Evolutionary conservation across 2,797 vertebrate species (phyloP).

Genomic region (Tragopan temminckii): DNA sequence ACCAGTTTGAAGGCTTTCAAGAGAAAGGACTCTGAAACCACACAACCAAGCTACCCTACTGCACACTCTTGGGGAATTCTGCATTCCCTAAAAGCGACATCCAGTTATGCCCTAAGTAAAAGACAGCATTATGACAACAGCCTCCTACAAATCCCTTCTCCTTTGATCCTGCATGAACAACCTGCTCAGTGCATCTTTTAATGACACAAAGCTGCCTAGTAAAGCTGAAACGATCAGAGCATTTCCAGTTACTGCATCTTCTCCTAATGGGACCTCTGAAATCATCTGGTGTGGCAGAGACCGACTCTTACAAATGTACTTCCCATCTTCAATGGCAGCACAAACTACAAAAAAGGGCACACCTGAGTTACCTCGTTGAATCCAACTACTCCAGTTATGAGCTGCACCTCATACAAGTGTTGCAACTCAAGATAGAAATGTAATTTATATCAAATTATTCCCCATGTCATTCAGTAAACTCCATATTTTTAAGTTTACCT

Average conservation of each 20-base stretch:
- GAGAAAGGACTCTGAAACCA: not conserved
- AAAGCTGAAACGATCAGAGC: not conserved
- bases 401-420: rapidly evolving
- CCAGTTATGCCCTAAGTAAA: not conserved
- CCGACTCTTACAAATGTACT: not conserved
- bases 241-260: not conserved
- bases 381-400: not conserved
- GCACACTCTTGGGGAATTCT: not conserved
- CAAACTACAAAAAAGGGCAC: not conserved
- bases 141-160: not conserved
- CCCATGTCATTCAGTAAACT: not conserved
- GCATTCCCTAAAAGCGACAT: not conserved
- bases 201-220: not conserved
- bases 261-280: not conserved
- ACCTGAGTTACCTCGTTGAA: rapidly evolving
- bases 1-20: not conserved
- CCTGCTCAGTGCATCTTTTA: not conserved
- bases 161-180: not conserved
- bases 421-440: not conserved
- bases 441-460: not conserved
- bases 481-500: not conserved
- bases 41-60: not conserved
- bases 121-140: not conserved
- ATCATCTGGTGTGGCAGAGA: not conserved
- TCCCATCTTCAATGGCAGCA: not conserved